Base-by-base conservation (phyloP, 2,113 vertebrate genomes). In the Phaethon lepturus region DNA sequence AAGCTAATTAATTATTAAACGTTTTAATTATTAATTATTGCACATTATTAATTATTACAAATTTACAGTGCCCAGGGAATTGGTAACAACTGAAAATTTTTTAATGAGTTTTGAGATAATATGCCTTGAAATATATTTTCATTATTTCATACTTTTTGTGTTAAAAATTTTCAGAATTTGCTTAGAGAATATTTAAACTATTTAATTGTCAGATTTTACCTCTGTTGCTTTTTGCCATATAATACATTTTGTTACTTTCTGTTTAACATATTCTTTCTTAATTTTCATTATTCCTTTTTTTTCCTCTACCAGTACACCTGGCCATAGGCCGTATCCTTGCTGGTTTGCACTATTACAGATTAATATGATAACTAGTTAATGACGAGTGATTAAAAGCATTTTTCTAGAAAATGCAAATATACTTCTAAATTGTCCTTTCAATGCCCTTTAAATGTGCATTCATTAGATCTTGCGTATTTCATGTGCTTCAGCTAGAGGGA, bases 331-430 rank as follows among this genome's bases (percentile, higher is more conserved):
- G 52, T 84, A 56, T 80, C n/a, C 72, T 74, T 92, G 12, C 63
- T 47, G 19, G 47, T 88, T 89, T 91, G 83, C 35, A 20, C 45
- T 76, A 28, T 60, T 67, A 31, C 47, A 96, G 64, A 88, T 96
- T 77, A 63, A 88, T 67, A 23, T 31, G 55, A 53, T 94, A 91
- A 93, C 29, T 66, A 72, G 72, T 77, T 95, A 96, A 95, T 73
- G 33, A 92, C 77, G 68, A 96, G 31, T 71, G 76, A 95, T 96
- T 96, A 93, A 94, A 93, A 95, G 49, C 47, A 49, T 86, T 68
- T 73, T 96, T 90, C 38, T 95, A 63, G 75, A 78, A 95, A 56
- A 45, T 59, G 47, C 18, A 77, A 69, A 77, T 83, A 71, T 6
- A 28, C 17, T 47, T 77, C 28, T 69, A 53, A 88, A 59, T 80